Evolutionary conservation across 1,140 invertebrate genomes (phyloP).

Genomic region (Chironomus tepperi): DNA sequence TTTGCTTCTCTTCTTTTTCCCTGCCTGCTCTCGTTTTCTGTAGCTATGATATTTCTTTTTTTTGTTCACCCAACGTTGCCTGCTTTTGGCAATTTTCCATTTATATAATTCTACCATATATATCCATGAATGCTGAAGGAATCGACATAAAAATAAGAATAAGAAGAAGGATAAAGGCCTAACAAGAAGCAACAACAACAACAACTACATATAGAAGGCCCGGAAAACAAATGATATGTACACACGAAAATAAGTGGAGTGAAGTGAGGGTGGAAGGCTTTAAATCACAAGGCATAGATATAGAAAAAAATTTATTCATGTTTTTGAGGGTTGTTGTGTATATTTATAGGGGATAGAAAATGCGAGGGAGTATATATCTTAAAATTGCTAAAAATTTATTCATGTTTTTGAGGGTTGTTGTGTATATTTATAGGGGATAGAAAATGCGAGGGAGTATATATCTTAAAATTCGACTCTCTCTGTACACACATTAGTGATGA

Average conservation of each 20-base stretch:
- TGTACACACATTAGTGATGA: background rate
- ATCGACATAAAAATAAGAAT: background rate
- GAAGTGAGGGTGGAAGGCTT: conserved; percentile 4
- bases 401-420: conserved; percentile 11
- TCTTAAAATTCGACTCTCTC: background rate
- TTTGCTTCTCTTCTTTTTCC: background rate
- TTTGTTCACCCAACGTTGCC: background rate
- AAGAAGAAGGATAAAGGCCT: background rate
- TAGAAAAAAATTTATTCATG: background rate
- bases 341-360: conserved; percentile 2
- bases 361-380: background rate
- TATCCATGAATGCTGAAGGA: background rate
- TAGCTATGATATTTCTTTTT: background rate
- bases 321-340: conserved; percentile 11
- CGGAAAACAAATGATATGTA: conserved; percentile 13
- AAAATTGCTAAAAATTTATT: background rate
- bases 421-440: conserved; percentile 1
- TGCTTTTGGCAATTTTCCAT: conserved; percentile 12
- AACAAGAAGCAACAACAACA: background rate
- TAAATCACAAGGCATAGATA: background rate
- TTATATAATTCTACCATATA: background rate
- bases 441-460: background rate
- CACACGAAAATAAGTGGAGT: conserved; percentile 12
- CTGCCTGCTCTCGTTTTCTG: background rate
- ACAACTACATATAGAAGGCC: conserved; percentile 9